These are phyloP conservation scores for Anas capensis DNA, from an alignment of 2,797 vertebrate species.

Conservation along the genomic window DNA sequence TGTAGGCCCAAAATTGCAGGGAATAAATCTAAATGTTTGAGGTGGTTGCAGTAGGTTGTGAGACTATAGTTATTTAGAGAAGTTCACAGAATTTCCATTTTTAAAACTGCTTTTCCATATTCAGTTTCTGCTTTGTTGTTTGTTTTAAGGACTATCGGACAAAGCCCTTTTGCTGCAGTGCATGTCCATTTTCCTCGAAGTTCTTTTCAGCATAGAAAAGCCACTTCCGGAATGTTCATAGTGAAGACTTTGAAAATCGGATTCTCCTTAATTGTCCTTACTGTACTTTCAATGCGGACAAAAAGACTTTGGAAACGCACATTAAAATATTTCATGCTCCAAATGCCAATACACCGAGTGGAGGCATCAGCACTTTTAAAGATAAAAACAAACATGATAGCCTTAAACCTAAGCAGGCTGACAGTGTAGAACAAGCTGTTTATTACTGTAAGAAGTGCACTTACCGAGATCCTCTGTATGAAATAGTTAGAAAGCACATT, in stretches of 20 bases:
- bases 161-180: constrained; percentile 98
- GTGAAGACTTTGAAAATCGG: constrained; percentile 98
- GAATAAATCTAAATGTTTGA: not conserved
- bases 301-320: constrained; percentile 99
- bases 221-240: constrained; percentile 99
- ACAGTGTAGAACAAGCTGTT: constrained; percentile 98
- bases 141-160: constrained; percentile 94
- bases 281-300: constrained; percentile 99
- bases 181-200: constrained; percentile 97
- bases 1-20: not conserved
- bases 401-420: constrained; percentile 88
- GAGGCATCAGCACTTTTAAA: constrained; percentile 87
- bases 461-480: constrained; percentile 97
- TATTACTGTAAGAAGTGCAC: constrained; percentile 99
- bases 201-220: constrained; percentile 99
- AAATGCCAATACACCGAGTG: constrained; percentile 85
- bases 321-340: constrained; percentile 99
- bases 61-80: not conserved
- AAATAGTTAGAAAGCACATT: constrained; percentile 99
- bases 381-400: constrained; percentile 90
- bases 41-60: not conserved
- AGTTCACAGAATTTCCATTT: not conserved
- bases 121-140: constrained; percentile 66
- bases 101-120: not conserved
- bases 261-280: constrained; percentile 99